These are phyloP conservation scores for Tetanocera ferruginea DNA, from an alignment of 2,888 invertebrate species.

Conservation along the genomic window DNA sequence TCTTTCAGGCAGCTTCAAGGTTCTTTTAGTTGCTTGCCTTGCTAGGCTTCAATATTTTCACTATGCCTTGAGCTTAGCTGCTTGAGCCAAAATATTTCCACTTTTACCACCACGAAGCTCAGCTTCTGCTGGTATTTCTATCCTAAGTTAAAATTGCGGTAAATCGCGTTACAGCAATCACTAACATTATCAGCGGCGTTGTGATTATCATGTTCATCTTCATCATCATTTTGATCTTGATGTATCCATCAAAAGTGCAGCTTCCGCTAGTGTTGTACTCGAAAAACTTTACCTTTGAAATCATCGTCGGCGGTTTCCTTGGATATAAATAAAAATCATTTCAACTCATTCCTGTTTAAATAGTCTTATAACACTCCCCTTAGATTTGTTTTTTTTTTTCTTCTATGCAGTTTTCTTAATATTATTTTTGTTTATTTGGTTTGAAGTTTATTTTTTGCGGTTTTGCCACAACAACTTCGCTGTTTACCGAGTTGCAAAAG, in stretches of 20 bases:
- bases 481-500: constrained; percentile 26
- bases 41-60: constrained; percentile 34
- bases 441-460: constrained; percentile 10
- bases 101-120: not conserved
- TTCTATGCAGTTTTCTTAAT: too few species aligned
- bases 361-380: not conserved
- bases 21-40: not conserved
- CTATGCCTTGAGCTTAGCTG: not conserved
- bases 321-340: constrained; percentile 35
- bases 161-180: constrained; percentile 19
- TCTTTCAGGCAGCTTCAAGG: not conserved
- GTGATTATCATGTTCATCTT: constrained; percentile 3
- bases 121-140: not conserved
- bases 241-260: constrained; percentile 24
- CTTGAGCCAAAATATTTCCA: not conserved
- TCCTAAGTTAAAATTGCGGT: constrained; percentile 40
- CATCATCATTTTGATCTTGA: not conserved
- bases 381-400: not conserved
- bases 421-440: constrained; percentile 28
- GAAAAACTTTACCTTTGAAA: constrained; percentile 2
- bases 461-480: constrained; percentile 18
- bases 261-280: not conserved
- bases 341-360: constrained; percentile 27
- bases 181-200: not conserved
- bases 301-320: constrained; percentile 27